These are phyloP conservation scores for Leucophenga montana DNA, from an alignment of 2,888 invertebrate species.

Conservation along the genomic window DNA sequence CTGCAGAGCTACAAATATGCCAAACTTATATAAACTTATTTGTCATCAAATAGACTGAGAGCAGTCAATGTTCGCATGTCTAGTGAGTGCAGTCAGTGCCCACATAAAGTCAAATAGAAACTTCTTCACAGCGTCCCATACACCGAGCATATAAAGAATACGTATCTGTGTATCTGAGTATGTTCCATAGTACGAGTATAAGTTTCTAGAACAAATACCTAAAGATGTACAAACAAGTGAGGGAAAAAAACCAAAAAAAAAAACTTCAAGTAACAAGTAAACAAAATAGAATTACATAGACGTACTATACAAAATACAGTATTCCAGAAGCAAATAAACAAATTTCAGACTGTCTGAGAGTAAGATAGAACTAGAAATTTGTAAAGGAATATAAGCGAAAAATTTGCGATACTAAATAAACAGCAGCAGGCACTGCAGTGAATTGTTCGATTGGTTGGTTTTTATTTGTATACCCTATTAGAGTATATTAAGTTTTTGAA, in stretches of 20 bases:
- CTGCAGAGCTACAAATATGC: neutral
- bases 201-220: neutral
- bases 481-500: too few species aligned
- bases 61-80: neutral
- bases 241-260: neutral
- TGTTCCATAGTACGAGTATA: neutral
- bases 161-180: neutral
- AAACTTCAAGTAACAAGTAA: constrained; percentile 9
- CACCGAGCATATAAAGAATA: too few species aligned
- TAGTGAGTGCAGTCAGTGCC: constrained; percentile 2
- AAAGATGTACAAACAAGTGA: too few species aligned
- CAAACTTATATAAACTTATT: neutral
- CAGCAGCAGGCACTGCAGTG: neutral
- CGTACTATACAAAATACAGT: neutral
- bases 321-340: constrained; percentile 12
- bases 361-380: too few species aligned
- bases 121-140: neutral
- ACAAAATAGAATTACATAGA: constrained; percentile 22
- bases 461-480: too few species aligned
- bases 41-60: neutral
- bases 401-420: constrained; percentile 24
- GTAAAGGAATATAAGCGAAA: neutral
- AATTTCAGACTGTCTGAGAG: neutral
- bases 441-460: too few species aligned
- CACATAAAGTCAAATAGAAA: constrained; percentile 15